These are phyloP conservation scores for Erannis defoliaria DNA, from an alignment of 2,888 invertebrate species.

Conservation along the genomic window DNA sequence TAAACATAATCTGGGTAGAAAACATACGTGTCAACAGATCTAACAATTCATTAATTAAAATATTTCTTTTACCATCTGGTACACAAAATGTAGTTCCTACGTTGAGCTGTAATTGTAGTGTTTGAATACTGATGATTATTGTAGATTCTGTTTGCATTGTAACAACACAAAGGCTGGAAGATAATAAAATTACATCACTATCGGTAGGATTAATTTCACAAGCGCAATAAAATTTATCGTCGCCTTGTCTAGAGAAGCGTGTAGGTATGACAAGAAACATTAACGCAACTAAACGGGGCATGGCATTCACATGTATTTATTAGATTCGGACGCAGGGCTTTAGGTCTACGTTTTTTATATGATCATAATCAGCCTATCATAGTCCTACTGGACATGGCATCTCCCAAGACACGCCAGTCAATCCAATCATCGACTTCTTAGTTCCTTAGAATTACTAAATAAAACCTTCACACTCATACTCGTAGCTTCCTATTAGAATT, in stretches of 20 bases:
- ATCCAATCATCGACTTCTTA: no score
- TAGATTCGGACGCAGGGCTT: no score
- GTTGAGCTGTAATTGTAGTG: not conserved
- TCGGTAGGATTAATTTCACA: slow-evolving; percentile 18
- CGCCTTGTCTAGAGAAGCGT: not conserved
- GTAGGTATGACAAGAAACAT: not conserved
- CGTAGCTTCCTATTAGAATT: no score
- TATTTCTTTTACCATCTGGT: not conserved
- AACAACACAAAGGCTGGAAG: not conserved
- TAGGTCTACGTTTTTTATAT: no score
- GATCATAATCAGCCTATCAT: no score
- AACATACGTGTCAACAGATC: no score
- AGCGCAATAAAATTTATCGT: slow-evolving; percentile 11
- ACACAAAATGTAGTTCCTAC: no score
- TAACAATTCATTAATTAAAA: not conserved
- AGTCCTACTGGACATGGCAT: no score
- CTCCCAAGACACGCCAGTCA: no score
- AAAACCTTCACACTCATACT: no score
- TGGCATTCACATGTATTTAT: not conserved
- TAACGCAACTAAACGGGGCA: not conserved
- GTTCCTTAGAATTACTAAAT: no score
- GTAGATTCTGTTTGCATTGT: not conserved
- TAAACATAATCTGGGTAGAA: no score
- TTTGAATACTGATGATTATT: not conserved
- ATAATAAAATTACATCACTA: slow-evolving; percentile 19